phyloP scores from a whole-genome alignment of 2,113 vertebrate species.

The Coracopsis vasa region DNA sequence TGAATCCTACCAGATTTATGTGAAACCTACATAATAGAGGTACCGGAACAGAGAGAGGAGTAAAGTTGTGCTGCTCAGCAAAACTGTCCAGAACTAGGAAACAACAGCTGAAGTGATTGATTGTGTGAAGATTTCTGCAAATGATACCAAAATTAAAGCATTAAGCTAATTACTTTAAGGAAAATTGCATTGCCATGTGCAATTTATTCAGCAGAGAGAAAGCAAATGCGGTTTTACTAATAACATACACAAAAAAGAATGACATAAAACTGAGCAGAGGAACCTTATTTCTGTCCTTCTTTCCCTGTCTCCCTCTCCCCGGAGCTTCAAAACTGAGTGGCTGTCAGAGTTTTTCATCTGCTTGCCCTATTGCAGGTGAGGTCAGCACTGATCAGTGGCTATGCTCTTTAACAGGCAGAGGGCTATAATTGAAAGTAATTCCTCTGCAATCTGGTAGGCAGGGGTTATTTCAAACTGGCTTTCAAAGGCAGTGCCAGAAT shows the following conservation, averaged over 20 bases:
- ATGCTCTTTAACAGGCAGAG: constrained; percentile 74
- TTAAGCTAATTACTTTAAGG: constrained; percentile 64
- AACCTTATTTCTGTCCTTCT: background rate
- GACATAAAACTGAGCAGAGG: background rate
- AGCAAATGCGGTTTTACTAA: constrained; percentile 32
- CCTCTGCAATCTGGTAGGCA: constrained; percentile 76
- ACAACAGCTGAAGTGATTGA: constrained; percentile 56
- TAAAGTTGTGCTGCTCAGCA: constrained; percentile 25
- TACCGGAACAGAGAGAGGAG: background rate
- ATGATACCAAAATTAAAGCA: constrained; percentile 72
- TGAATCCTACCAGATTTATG: background rate
- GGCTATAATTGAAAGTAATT: constrained; percentile 82
- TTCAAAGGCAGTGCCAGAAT: constrained; percentile 56
- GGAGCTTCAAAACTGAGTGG: constrained; percentile 56
- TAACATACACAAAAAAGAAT: background rate
- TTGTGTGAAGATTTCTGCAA: constrained; percentile 51
- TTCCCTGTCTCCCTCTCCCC: background rate
- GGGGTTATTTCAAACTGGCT: constrained; percentile 62
- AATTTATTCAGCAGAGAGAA: constrained; percentile 50
- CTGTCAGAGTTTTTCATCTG: constrained; percentile 74
- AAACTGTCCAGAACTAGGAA: constrained; percentile 25
- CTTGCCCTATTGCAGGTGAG: constrained; percentile 73
- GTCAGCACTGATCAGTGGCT: constrained; percentile 74
- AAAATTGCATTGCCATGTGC: constrained; percentile 66
- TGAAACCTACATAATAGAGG: background rate